Base-by-base conservation (phyloP, 2,888 invertebrate species). In the Trachelus tabidus region DNA sequence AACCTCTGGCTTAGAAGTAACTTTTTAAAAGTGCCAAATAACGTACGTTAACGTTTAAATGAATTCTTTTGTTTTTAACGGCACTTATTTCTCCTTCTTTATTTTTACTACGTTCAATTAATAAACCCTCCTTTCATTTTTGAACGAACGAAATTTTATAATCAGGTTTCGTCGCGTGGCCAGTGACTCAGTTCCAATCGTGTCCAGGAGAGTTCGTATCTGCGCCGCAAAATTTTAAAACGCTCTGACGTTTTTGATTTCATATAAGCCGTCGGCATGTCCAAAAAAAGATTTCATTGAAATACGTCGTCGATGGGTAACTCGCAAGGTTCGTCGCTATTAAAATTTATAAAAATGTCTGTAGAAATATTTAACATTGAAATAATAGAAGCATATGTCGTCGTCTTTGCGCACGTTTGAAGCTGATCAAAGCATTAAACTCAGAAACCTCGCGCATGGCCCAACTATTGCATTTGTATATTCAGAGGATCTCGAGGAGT, bases 241-340 rank as follows among this genome's bases (percentile, higher is more conserved):
- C 23, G 56, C 23, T 56, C 23, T 23, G 56, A 56, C 9, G 0
- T 15, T 56, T 56, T 56, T 56, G 9, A 56, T 56, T 56, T 56
- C 9, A 56, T 56, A 56, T 9, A 56, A 56, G 9, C 9, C 56
- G 9, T 56, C 56, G 23, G 56, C 15, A 56, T 56, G 56, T 56
- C 23, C 56, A 6, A 56, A 56, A 56, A 56, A 56, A 23, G 56
- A 56, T 56, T 23, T 56, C 6, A 9, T 56, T 56, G 71, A 78
- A 75, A 31, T 69, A 31, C 37, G 40, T 30, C 73, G 73, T 40
- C 73, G 31, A 83, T 82, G 84, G 82, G 82, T n/a, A 83, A 84
- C 76, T 78, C 34, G 35, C 83, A 81, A 83, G 83, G 83, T 83
- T 79, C 35, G 83, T 83, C 34, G 33, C 1, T 11, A 12, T 69